These are phyloP conservation scores for Macrosiphum euphorbiae DNA, from an alignment of 2,888 invertebrate genomes.

Conservation along the genomic window DNA sequence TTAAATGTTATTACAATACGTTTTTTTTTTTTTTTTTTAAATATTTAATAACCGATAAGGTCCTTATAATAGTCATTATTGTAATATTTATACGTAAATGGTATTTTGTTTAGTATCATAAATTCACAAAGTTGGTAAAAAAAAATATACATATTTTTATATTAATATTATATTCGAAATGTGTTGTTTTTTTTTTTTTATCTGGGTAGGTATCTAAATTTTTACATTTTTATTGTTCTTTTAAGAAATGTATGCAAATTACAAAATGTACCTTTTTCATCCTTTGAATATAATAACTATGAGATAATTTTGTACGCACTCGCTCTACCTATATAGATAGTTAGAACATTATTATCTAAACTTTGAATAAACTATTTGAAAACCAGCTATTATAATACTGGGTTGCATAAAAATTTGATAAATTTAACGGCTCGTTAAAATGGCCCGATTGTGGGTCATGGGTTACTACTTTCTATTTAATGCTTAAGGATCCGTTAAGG, in stretches of 20 bases:
- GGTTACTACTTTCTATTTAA: constrained; percentile 2
- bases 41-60: neutral
- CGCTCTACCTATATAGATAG: neutral
- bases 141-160: neutral
- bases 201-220: neutral
- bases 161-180: neutral
- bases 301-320: neutral
- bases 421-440: constrained; percentile 20
- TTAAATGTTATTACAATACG: neutral
- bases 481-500: constrained; percentile 2
- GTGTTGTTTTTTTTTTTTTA: neutral
- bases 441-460: neutral
- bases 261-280: constrained; percentile 13
- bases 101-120: neutral
- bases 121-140: neutral
- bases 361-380: constrained; percentile 16
- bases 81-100: constrained; percentile 9
- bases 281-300: neutral
- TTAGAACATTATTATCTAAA: constrained; percentile 7
- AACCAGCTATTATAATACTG: neutral
- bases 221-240: constrained; percentile 9
- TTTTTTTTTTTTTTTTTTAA: constrained; percentile 9
- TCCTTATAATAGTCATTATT: neutral
- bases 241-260: neutral
- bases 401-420: constrained; percentile 13